Evolutionary conservation across 2,888 invertebrate species (phyloP), one percentile per base, ranked within the genome.

Genomic region (Polyploca ridens): DNA sequence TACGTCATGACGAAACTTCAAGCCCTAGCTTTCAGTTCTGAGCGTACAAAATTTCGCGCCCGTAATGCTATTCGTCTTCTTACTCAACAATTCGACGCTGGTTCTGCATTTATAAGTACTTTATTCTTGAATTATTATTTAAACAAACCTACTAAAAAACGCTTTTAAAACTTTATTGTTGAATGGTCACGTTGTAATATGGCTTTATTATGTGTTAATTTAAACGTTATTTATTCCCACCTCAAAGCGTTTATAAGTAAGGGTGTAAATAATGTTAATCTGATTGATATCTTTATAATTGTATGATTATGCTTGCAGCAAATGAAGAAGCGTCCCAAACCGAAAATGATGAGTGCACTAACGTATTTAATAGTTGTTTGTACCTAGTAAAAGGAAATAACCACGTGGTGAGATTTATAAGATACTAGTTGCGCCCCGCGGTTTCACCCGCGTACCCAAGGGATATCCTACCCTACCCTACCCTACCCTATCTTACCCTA

Each of bases 21-120:
- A 62, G 61, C 33, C 41, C 5, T 61, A 13, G 61, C 61, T 13
- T 61, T 61, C 11, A 19, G 62, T n/a, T 33, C 1, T 57, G 13
- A 59, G 46, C 41, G 14, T 27, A 41, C 19, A n/a, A 61, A 61
- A 46, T 41, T 59, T 46, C 60, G 27, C n/a, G 84, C 87, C 0
- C 76, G 83, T n/a, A 75, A 77, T 49, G 84, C 87, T 33, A 64
- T 81, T 38, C 74, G 79, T 61, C 86, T 85, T 68, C 76, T 90
- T 7, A 77, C 78, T 0, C 77, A 83, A 57, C 81, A 81, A 62
- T 76, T 88, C 63, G 78, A 81, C 19, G 72, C 67, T 58, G 83
- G 84, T 13, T 64, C 68, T 58, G 85, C 83, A 35, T 71, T 75
- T 38, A 73, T 84, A 65, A 89, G 91, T 90, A 81, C 1, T 41